phyloP scores from a whole-genome alignment of 1,140 invertebrate species.

The Chlorops oryzae region DNA sequence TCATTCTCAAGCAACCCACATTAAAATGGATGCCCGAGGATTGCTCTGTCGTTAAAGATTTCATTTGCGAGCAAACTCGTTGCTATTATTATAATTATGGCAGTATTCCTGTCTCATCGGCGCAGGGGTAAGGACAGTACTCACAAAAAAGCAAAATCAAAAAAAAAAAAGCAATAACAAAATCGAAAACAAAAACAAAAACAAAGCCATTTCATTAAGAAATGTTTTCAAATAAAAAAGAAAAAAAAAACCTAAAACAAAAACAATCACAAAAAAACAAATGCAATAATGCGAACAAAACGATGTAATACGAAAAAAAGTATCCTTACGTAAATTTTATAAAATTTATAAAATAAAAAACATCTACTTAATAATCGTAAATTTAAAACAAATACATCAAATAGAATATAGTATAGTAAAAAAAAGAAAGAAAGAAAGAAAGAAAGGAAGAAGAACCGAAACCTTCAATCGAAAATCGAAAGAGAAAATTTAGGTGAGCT shows the following conservation, averaged over 20 bases:
- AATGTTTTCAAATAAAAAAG: constrained; percentile 7
- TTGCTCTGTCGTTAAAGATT: constrained; percentile 76
- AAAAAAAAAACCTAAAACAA: constrained; percentile 11
- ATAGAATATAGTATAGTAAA: constrained; percentile 8
- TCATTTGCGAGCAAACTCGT: constrained; percentile 81
- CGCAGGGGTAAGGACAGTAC: constrained; percentile 71
- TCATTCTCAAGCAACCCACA: constrained; percentile 65
- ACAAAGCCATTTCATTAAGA: no score
- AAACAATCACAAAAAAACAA: constrained; percentile 12
- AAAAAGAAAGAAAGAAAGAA: not conserved
- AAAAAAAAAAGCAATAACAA: constrained; percentile 16
- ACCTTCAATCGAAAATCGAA: not conserved
- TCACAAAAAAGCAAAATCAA: constrained; percentile 13
- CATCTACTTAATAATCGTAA: constrained; percentile 3
- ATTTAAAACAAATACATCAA: constrained; percentile 20
- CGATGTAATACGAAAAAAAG: constrained; percentile 16
- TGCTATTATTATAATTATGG: constrained; percentile 89
- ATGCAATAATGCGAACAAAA: constrained; percentile 15
- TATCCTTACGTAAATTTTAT: constrained; percentile 23
- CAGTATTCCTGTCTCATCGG: constrained; percentile 76
- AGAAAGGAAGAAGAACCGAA: not conserved
- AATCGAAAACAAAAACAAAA: constrained; percentile 9
- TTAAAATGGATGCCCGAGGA: constrained; percentile 74
- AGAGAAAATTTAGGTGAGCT: constrained; percentile 40
- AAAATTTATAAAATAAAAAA: constrained; percentile 20